Conservation (phyloP, 2,888 invertebrate species). For the Luperina nickerlii region DNA sequence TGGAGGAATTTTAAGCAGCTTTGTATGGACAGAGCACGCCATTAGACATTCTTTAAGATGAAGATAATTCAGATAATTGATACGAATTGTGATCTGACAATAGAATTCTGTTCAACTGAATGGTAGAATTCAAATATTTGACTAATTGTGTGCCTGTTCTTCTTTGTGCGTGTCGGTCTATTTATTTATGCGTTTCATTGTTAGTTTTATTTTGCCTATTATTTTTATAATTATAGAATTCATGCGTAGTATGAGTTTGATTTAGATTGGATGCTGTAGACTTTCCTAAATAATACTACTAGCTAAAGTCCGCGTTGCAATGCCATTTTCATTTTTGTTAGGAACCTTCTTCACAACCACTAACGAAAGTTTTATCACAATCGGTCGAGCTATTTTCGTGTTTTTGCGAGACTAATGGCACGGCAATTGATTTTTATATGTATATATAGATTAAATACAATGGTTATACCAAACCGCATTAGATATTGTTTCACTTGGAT, state of each 20-base stretch:
- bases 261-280: not conserved
- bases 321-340: not conserved
- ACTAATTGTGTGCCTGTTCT: conserved; percentile 4
- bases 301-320: not conserved
- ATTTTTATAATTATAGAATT: not conserved
- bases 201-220: not conserved
- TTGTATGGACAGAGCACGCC: conserved; percentile 35
- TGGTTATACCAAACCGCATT: not conserved
- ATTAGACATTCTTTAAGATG: conserved; percentile 36
- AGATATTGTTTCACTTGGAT: not conserved
- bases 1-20: conserved; percentile 22
- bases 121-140: conserved; percentile 5
- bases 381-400: not conserved
- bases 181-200: conserved; percentile 4
- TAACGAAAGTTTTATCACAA: not conserved
- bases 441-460: not conserved
- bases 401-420: not conserved
- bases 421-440: not conserved
- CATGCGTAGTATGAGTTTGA: not conserved
- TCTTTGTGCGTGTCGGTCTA: not conserved
- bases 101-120: conserved; percentile 31
- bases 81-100: conserved; percentile 20
- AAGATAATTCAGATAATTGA: conserved; percentile 25
- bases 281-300: not conserved
- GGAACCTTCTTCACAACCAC: not conserved